Evolutionary conservation across 2,888 invertebrate genomes (phyloP), one percentile per base, ranked within the genome.

Genomic region (Crepidodera aurea): DNA sequence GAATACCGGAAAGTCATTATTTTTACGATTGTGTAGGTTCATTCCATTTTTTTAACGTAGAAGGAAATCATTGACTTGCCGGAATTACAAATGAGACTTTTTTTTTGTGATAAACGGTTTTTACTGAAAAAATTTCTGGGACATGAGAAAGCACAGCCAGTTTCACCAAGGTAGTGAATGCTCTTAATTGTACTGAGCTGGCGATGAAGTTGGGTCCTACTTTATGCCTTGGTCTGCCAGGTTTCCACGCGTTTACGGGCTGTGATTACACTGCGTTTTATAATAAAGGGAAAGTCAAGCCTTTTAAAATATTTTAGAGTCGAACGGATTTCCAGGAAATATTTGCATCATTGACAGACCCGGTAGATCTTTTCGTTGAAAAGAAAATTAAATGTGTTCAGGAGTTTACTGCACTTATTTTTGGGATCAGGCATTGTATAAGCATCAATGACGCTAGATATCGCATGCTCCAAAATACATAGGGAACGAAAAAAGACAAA

Each of bases 331-430:
- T 65, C 60, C 75, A 75, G 70, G 71, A 29, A 48, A 55, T 71
- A 65, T 77, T 76, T 71, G 71, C 75, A 15, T 73, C 73, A 69
- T 72, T 77, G 61, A 72, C 67, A 53, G 69, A 75, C 62, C 60
- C 44, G 51, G 63, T 60, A 37, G 71, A 73, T 57, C 64, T 73
- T 66, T 69, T 71, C 32, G 57, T 69, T 61, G 59, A 69, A 34
- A 71, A 77, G 69, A 77, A 75, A 75, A 76, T 76, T 51, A 56
- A 73, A 0, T 55, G 44, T 12, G 69, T 75, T 68, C 74, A 77
- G 68, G 71, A 76, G 63, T 76, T 75, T 73, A 76, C 76, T 0
- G 55, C 68, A 42, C 29, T 12, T 58, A 70, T 76, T 68, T 76
- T 75, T 70, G 73, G 73, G 1, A 62, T 74, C 8, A 71, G 25